Percentiles rank a stretch among this genome's conserved stretches.
phyloP scores from a whole-genome alignment of 2,113 vertebrate species.

The Rhinolophus sinicus region DNA sequence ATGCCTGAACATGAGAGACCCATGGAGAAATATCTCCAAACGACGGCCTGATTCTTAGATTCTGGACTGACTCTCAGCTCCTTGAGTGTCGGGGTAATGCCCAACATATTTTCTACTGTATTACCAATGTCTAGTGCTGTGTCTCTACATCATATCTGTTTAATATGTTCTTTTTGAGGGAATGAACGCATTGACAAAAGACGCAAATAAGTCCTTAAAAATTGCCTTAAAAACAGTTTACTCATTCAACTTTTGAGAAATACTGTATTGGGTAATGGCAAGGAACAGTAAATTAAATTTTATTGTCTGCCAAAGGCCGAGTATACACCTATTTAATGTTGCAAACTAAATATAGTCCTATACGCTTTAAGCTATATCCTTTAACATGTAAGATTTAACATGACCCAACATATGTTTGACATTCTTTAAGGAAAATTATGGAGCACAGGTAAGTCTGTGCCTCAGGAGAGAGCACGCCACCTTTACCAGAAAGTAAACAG shows the following conservation, averaged over 20 bases:
- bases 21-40: background rate
- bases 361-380: background rate
- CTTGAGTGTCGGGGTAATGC: background rate
- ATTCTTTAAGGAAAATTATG: background rate
- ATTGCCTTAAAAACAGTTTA: background rate
- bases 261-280: background rate
- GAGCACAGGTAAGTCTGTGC: background rate
- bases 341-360: background rate
- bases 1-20: background rate
- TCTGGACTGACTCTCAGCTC: background rate
- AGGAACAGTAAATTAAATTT: background rate
- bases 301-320: background rate
- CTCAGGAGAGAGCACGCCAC: background rate
- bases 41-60: background rate
- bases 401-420: background rate
- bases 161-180: background rate
- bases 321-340: background rate
- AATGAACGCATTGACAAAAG: background rate
- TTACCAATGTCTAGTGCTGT: background rate
- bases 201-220: background rate
- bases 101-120: background rate
- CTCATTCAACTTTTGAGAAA: background rate
- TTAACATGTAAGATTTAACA: background rate
- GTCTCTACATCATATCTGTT: background rate
- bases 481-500: background rate